Base-by-base conservation (phyloP, 2,113 vertebrate genomes). In the Motacilla tschutschensis region DNA sequence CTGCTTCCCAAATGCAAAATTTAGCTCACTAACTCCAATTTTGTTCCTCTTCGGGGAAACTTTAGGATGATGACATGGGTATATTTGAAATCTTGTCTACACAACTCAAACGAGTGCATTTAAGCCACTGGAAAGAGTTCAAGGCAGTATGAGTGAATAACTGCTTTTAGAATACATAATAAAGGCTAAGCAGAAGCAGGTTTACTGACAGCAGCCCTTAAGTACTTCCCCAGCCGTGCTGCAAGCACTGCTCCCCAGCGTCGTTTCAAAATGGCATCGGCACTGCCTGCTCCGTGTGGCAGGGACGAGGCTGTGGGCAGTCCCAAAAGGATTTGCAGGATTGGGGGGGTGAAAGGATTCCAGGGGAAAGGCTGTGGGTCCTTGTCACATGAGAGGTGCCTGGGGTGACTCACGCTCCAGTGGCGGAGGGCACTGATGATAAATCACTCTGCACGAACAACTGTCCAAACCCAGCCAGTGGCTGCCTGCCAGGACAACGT, bases 201-300 rank as follows among this genome's bases (percentile, higher is more conserved):
- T 55, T 73, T 66, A 7, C 36, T 21, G 40, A 51, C 10, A 33
- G 78, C 58, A 92, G 70, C 43, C 14, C 31, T 17, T 3, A 59
- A 81, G 54, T 26, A 28, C 35, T 44, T 11, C 29, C 65, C 54
- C 54, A 79, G 75, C 44, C 6, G 0, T 10, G 65, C 60, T 55
- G 12, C 2, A 10, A 69, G 33, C 1, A 18, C 48, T 4, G 5
- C 1, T 71, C 31, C 3, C 2, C 29, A 73, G 51, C 47, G 4
- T 5, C 6, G 21, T 6, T 82, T 4, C 72, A 46, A 48, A 72
- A 44, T 1, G 3, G 21, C 74, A 78, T 4, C 1, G 0, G 5
- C 38, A 18, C 40, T 8, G 28, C n/a, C 9, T 0, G 13, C 28
- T 31, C 38, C 0, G 0, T 5, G 53, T 38, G 0, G 2, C 46